Conservation (phyloP, 2,113 vertebrate species). For the Alexandromys fortis region DNA sequence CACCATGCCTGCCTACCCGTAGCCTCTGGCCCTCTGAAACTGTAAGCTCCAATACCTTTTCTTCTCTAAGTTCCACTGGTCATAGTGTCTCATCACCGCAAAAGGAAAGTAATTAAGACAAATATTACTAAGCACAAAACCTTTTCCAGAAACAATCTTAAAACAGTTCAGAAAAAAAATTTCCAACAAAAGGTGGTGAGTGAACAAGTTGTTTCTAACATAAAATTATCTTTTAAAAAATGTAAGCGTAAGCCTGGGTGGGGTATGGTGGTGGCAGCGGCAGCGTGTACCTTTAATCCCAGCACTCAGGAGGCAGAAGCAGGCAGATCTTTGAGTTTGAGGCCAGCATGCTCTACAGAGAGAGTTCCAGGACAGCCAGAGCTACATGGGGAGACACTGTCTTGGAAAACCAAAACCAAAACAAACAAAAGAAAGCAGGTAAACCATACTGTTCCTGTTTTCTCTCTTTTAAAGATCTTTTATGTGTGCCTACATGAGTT, state of each 20-base stretch:
- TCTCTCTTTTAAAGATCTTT: neutral
- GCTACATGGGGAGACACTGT: too few species aligned
- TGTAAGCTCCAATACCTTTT: neutral
- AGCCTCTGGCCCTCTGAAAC: neutral
- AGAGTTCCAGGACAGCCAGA: too few species aligned
- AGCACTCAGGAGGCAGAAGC: too few species aligned
- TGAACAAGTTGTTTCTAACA: conserved; percentile 37
- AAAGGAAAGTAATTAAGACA: neutral
- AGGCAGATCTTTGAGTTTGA: too few species aligned
- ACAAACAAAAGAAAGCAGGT: neutral
- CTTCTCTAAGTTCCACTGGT: neutral
- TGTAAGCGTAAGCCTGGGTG: neutral
- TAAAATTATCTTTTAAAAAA: neutral
- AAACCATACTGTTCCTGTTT: conserved; percentile 5
- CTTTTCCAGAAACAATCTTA: neutral
- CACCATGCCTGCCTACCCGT: neutral
- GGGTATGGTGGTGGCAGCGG: too few species aligned
- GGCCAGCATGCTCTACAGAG: too few species aligned
- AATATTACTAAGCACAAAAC: neutral
- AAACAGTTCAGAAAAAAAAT: neutral
- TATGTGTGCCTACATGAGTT: neutral
- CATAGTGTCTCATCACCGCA: neutral
- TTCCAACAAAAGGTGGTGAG: neutral
- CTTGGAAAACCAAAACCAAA: too few species aligned
- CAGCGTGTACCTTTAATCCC: too few species aligned